Conservation (phyloP, 1,140 invertebrate genomes). For the Atta colombica region DNA sequence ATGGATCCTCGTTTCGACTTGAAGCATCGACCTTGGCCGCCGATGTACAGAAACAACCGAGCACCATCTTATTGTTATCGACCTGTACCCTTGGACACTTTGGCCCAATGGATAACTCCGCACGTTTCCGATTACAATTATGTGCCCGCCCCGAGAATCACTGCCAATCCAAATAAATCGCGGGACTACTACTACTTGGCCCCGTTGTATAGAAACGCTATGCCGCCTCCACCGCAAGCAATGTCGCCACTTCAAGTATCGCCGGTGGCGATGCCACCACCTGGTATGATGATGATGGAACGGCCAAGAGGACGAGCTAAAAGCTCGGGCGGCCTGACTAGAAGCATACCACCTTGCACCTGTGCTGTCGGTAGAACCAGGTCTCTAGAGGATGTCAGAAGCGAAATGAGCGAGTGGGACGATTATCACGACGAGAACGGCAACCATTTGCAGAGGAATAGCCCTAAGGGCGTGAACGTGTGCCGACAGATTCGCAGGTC, state of each 20-base stretch:
- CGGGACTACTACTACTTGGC: constrained; percentile 91
- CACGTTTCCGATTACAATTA: constrained; percentile 86
- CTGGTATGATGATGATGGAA: constrained; percentile 86
- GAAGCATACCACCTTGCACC: constrained; percentile 86
- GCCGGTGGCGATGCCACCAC: constrained; percentile 74
- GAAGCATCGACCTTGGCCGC: constrained; percentile 87
- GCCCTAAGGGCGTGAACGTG: constrained; percentile 80
- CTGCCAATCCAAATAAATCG: constrained; percentile 86
- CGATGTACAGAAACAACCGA: constrained; percentile 86
- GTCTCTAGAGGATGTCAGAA: constrained; percentile 90
- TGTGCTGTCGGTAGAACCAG: constrained; percentile 88
- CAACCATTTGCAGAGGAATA: constrained; percentile 85
- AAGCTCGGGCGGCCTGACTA: constrained; percentile 77
- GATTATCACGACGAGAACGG: constrained; percentile 88
- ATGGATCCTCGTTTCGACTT: constrained; percentile 83
- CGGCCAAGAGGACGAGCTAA: constrained; percentile 79
- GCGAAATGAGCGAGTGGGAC: constrained; percentile 90
- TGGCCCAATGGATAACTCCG: constrained; percentile 82
- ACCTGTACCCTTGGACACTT: constrained; percentile 84
- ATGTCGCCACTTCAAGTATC: constrained; percentile 79
- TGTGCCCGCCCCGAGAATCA: constrained; percentile 82
- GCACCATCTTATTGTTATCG: constrained; percentile 88
- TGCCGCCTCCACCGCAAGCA: constrained; percentile 85
- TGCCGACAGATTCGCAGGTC: constrained; percentile 88
- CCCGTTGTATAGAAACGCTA: constrained; percentile 89